Evolutionary conservation across 2,797 vertebrate genomes (phyloP), one percentile per base, ranked within the genome.

Genomic region (Muraenolepis orangiensis): DNA sequence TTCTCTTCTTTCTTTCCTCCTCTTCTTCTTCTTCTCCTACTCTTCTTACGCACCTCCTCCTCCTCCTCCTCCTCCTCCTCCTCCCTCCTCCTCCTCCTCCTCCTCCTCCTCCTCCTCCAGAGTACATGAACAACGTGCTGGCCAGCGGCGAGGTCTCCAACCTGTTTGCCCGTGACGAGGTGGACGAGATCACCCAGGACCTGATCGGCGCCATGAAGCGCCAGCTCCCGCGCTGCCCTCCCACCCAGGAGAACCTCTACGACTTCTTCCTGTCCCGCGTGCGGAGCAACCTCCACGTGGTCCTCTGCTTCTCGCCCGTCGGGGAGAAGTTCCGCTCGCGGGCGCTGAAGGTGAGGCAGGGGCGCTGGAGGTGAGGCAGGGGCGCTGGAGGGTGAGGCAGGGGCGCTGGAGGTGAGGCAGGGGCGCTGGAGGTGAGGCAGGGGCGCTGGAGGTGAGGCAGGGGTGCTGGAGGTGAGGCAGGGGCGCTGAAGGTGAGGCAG

Each of bases 251-350:
- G 77, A 95, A 95, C 88, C 94, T 96, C 66, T 95, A 95, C 61
- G 90, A 93, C 86, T 95, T 91, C 81, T 95, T 96, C 85, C 90
- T 96, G 83, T 90, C 93, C 36, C 90, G 93, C 10, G 94, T 95
- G 73, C 88, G 90, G n/a, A 92, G 87, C 79, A 94, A 96, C 82
- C 86, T 96, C 12, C 95, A 96, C 16, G 91, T 95, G 0, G 92
- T 94, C n/a, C 94, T 96, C 81, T 95, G 94, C 83, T 96, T 95
- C 89, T 95, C 95, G 18, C 95, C 95, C 0, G 92, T 95, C 31
- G 94, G 95, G 4, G 94, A 95, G 72, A 95, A 94, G 83, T 95
- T 96, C 77, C 94, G 95, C 42, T 91, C 83, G 40, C 90, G 89
- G 7, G 93, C 95, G 1, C 77, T 95, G 16, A 96, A 89, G 87